phyloP scores from a whole-genome alignment of 1,140 invertebrate genomes.

The Meloidogyne chitwoodi region DNA sequence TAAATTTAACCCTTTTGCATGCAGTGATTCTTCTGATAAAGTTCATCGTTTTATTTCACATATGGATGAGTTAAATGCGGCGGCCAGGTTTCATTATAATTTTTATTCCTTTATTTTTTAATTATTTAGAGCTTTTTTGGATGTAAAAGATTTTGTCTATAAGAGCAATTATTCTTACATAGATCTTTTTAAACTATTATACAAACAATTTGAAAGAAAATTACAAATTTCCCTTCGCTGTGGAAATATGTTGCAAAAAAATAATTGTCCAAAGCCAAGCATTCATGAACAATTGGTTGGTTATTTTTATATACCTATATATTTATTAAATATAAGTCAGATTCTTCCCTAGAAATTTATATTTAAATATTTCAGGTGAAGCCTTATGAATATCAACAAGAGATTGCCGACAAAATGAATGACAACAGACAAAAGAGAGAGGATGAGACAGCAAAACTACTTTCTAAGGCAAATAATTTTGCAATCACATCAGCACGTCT shows the following conservation, averaged over 20 bases:
- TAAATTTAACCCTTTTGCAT: slow-evolving; percentile 13
- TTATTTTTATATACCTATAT: background rate
- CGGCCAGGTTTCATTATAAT: slow-evolving; percentile 14
- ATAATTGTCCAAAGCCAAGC: slow-evolving; percentile 24
- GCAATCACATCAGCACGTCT: slow-evolving; percentile 35
- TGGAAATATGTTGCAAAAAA: slow-evolving; percentile 24
- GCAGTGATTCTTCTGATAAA: background rate
- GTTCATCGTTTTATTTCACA: slow-evolving; percentile 11
- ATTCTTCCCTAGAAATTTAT: background rate
- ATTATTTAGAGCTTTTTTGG: slow-evolving; percentile 32
- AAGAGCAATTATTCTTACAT: slow-evolving; percentile 23
- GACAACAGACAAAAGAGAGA: slow-evolving; percentile 40
- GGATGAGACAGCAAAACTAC: slow-evolving; percentile 26
- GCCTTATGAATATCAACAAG: slow-evolving; percentile 19
- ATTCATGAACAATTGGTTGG: slow-evolving; percentile 5
- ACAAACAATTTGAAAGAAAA: slow-evolving; percentile 17
- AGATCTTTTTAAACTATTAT: slow-evolving; percentile 25
- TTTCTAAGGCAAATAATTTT: slow-evolving; percentile 15
- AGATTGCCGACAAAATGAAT: slow-evolving; percentile 35
- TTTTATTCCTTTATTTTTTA: slow-evolving; percentile 4
- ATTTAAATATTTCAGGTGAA: slow-evolving; percentile 14
- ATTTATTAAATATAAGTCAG: too few relatives aligned
- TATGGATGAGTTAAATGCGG: slow-evolving; percentile 30
- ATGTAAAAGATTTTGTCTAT: slow-evolving; percentile 33
- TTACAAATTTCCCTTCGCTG: slow-evolving; percentile 26